Evolutionary conservation across 2,797 vertebrate genomes (phyloP), one percentile per base, ranked within the genome.

Genomic region (Phaenicophaeus curvirostris): DNA sequence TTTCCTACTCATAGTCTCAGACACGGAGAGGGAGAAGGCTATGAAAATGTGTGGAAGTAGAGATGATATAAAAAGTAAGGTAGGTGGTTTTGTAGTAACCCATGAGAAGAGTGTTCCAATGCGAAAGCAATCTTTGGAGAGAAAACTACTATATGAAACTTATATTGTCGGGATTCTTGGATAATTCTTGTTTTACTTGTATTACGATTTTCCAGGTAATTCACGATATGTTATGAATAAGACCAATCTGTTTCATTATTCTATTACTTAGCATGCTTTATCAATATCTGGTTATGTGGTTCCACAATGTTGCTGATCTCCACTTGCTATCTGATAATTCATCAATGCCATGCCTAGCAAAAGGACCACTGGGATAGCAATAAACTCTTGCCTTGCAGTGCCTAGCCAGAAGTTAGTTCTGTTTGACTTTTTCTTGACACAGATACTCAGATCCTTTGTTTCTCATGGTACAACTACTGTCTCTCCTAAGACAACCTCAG

Each of bases 301-400:
- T 69, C 48, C 51, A 66, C 1, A 2, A 25, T 59, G 8, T 5
- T 67, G 31, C 12, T 62, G 55, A 41, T 61, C 46, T 33, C 46
- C 35, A 16, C 20, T 53, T 48, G 9, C 19, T 51, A 13, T 50
- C 61, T 57, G 58, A 63, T 50, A 17, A 42, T 51, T 42, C 53
- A n/a, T 44, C 75, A 57, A 2, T 19, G 15, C 13, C 0, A 0
- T 27, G 35, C 18, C 2, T 1, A 77, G 37, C 11, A 80, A 73
- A 39, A 84, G 46, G 13, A 12, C 59, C n/a, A 30, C 4, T 46
- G 28, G 25, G 35, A 69, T 19, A 76, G 10, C 31, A 73, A 2
- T 19, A 77, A 76, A 17, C 16, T 79, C 66, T 76, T 81, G 23
- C 27, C 17, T 82, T 63, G 59, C 13, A 53, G 18, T 28, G 54